phyloP scores from a whole-genome alignment of 2,888 invertebrate genomes.

The Rhaphigaster nebulosa region DNA sequence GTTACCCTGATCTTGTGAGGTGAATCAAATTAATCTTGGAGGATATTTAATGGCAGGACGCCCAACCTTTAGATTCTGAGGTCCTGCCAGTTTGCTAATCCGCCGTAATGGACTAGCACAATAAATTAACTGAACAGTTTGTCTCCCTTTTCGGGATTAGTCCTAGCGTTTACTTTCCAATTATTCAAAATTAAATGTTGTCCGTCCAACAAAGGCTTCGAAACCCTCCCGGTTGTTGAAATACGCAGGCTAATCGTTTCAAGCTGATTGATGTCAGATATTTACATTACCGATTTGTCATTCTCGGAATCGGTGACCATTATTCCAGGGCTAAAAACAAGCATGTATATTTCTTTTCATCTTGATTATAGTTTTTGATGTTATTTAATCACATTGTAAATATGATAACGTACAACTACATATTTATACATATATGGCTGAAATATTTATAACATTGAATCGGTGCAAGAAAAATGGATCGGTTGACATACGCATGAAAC shows the following conservation, averaged over 20 bases:
- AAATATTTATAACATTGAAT: too few species aligned
- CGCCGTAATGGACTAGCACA: neutral
- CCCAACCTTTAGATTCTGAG: conserved; percentile 30
- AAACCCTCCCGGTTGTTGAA: neutral
- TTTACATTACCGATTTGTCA: neutral
- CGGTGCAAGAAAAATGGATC: too few species aligned
- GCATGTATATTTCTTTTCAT: neutral
- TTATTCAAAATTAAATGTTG: conserved; percentile 35
- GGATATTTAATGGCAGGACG: neutral
- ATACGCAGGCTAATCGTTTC: neutral
- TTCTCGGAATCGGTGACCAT: neutral
- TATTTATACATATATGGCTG: too few species aligned
- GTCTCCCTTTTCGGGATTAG: conserved; percentile 5
- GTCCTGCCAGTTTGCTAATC: conserved; percentile 10
- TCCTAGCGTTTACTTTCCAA: neutral
- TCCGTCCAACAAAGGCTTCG: neutral
- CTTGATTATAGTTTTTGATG: too few species aligned
- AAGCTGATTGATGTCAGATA: neutral
- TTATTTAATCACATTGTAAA: too few species aligned
- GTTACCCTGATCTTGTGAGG: neutral
- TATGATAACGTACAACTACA: too few species aligned
- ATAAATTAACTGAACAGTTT: conserved; percentile 21
- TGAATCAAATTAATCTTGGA: neutral
- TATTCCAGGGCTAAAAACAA: neutral
- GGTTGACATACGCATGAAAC: too few species aligned